Evolutionary conservation across 2,888 invertebrate genomes (phyloP).

Genomic region (Calameuta filiformis): DNA sequence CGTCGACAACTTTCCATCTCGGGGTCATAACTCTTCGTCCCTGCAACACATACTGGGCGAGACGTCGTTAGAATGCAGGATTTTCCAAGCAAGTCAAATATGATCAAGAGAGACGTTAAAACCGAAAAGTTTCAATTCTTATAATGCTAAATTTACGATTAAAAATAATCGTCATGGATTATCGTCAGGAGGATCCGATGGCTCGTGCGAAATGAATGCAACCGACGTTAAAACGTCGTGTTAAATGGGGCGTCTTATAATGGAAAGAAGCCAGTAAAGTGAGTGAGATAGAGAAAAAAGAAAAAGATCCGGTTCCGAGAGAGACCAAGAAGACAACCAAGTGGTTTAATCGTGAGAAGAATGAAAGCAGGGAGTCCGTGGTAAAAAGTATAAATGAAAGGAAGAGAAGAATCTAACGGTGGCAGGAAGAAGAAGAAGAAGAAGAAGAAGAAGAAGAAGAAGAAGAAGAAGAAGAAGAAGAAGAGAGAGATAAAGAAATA

Average conservation of each 20-base stretch:
- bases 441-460: too few species aligned
- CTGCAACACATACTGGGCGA: too few species aligned
- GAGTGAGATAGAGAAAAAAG: neutral
- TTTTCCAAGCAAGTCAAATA: neutral
- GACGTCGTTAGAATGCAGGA: neutral
- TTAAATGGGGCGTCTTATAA: neutral
- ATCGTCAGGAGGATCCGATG: neutral
- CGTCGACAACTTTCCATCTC: neutral
- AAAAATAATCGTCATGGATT: neutral
- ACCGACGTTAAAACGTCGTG: neutral
- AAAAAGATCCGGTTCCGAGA: neutral
- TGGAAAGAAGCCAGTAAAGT: neutral
- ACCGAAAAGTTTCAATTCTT: neutral
- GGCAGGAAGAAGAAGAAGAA: too few species aligned
- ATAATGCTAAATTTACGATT: neutral
- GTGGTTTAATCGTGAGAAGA: neutral
- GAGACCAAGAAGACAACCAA: neutral
- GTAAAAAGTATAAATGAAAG: neutral
- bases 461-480: too few species aligned
- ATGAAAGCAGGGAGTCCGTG: neutral
- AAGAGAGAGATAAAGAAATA: neutral
- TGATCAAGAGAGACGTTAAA: neutral
- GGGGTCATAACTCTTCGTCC: neutral
- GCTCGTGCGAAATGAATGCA: neutral
- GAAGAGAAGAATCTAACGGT: neutral